phyloP scores from a whole-genome alignment of 2,888 invertebrate species.

The Megamerina dolium region DNA sequence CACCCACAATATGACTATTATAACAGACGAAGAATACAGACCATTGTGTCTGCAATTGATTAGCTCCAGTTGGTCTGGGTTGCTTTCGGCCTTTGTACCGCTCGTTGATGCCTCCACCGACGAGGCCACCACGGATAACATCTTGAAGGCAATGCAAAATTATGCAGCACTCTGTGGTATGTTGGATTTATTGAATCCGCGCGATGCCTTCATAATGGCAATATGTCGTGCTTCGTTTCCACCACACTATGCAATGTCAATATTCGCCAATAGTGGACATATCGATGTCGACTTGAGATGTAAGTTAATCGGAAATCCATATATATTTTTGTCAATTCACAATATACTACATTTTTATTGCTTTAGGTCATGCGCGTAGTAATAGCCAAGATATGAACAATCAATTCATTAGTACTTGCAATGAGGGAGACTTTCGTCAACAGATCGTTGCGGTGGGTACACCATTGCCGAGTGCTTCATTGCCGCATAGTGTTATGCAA shows the following conservation, averaged over 20 bases:
- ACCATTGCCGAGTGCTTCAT: conserved; percentile 77
- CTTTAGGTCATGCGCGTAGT: conserved; percentile 48
- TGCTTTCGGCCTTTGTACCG: conserved; percentile 85
- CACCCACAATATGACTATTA: conserved; percentile 32
- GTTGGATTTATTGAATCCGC: conserved; percentile 67
- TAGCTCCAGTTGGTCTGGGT: conserved; percentile 92
- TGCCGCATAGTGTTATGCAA: conserved; percentile 61
- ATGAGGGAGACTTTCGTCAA: conserved; percentile 71
- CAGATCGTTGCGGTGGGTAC: conserved; percentile 98
- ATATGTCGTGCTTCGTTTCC: conserved; percentile 95
- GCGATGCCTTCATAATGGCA: conserved; percentile 91
- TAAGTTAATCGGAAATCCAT: conserved; percentile 14
- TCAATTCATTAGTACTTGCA: conserved; percentile 51
- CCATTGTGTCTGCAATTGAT: conserved; percentile 65
- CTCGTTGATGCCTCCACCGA: conserved; percentile 93
- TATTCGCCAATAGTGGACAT: conserved; percentile 61
- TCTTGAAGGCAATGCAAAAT: conserved; percentile 86
- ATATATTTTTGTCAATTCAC: not conserved
- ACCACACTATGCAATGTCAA: conserved; percentile 88
- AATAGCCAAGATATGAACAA: conserved; percentile 53
- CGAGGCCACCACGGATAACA: conserved; percentile 84
- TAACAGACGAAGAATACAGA: conserved; percentile 40
- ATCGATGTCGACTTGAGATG: conserved; percentile 52
- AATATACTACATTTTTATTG: conserved; percentile 4
- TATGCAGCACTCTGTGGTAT: conserved; percentile 85